Evolutionary conservation across 2,113 vertebrate genomes (phyloP), one percentile per base, ranked within the genome.

Genomic region (Cryptotis parvus): DNA sequence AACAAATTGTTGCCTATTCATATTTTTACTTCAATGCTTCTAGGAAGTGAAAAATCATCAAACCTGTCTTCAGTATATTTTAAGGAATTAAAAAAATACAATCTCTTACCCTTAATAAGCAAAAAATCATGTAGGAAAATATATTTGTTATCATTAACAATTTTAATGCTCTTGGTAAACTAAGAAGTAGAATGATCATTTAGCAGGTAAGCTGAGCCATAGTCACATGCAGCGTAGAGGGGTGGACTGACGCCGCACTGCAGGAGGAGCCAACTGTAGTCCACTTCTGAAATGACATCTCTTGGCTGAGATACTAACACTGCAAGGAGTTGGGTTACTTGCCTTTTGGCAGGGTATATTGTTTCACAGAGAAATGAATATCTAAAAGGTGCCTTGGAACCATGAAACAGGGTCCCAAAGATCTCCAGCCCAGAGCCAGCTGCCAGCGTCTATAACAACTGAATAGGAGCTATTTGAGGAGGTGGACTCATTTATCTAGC

Each of bases 321-420:
- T 45, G 7, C 58, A 91, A 84, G 74, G 84, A 97, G 93, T 93
- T 39, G 61, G 81, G 84, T 94, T 75, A 91, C 55, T 94, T 89
- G 84, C 84, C 84, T 63, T 87, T 92, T 93, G 91, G 91, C 87
- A 52, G 20, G 14, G 66, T 41, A 22, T 77, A 39, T 69, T 39
- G 49, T 77, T 49, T 74, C 83, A 78, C 9, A 69, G 94, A 89
- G 65, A 94, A 95, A 66, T 85, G 33, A 41, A 72, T 91, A 95
- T 91, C 84, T 89, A 84, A 93, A 93, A 58, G 91, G 43, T 68
- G 66, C 29, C 87, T 82, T 90, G 52, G 43, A 84, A 5, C 11
- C 65, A 72, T 92, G 70, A 94, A 95, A 58, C 24, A 24, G 89
- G 66, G 41, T 92, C 84, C 80, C 79, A 52, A 43, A 83, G 24